Base-by-base conservation (phyloP, 2,888 invertebrate genomes). In the Parnassius glacialis region DNA sequence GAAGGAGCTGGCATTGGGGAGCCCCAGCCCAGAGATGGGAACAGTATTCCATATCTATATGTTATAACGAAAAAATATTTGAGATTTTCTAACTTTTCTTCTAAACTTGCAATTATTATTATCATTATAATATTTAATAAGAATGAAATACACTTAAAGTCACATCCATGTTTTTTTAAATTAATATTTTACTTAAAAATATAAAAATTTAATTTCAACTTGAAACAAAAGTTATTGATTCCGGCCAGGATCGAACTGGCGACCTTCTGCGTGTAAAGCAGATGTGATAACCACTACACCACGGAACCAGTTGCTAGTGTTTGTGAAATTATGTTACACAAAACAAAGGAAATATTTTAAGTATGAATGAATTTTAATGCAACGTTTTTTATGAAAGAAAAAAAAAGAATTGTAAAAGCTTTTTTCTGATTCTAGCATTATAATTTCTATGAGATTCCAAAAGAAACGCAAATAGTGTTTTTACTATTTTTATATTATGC, bases 191-290 rank as follows among this genome's bases (percentile, higher is more conserved):
- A n/a, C 12, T 43, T 9, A 51, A 41, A 47, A 56, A 48, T 43
- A 43, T 56, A 76, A 79, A 76, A 77, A 42, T 12, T 10, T 10
- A 11, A 43, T 11, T 43, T 11, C 10, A 43, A 11, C 11, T 2
- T 0, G 34, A 34, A 34, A 43, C 2, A 60, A 65, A 63, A 65
- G 20, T 52, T 45, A 41, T 34, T 68, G 68, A 70, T 72, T 72
- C 70, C 69, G 72, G 70, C 72, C 70, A 70, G 70, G 71, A 70
- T 71, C 69, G 70, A 71, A 71, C 70, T 68, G 69, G 70, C 69
- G 70, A 64, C 70, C 70, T 71, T 71, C 70, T 71, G 70, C 70
- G 70, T 71, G 70, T 70, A 69, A 94, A 94, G 94, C 94, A 81
- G 80, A 83, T 80, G 80, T 81, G 81, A 81, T 81, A 81, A 82